Conservation (phyloP, 2,888 invertebrate species). For the Gortyna flavago region DNA sequence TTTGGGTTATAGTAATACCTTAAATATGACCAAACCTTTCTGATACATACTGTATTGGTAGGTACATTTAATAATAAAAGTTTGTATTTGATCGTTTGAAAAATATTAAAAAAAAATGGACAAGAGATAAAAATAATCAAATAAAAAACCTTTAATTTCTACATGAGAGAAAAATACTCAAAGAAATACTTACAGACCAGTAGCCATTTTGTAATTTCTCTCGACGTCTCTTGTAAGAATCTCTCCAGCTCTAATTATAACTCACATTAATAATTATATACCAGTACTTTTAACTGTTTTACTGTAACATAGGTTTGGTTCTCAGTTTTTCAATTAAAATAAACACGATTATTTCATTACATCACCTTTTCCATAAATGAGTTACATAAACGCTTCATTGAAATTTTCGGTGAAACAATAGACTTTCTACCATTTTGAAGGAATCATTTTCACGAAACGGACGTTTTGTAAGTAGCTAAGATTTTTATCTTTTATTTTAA, state of each 20-base stretch:
- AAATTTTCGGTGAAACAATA: neutral
- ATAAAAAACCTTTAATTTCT: neutral
- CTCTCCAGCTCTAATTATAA: neutral
- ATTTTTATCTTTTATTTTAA: neutral
- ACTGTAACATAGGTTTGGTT: constrained; percentile 7
- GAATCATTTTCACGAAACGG: neutral
- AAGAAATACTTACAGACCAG: constrained; percentile 76
- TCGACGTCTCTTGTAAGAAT: neutral
- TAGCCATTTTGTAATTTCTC: constrained; percentile 55
- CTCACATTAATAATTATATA: constrained; percentile 7
- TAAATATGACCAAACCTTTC: neutral
- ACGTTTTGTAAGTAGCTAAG: neutral
- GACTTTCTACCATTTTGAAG: neutral
- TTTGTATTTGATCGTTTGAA: neutral
- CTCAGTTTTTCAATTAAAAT: constrained; percentile 6
- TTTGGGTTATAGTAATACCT: neutral
- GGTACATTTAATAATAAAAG: neutral
- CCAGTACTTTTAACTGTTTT: neutral
- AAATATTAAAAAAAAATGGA: neutral
- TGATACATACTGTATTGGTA: neutral
- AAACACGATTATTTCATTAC: constrained; percentile 16
- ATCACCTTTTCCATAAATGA: constrained; percentile 4
- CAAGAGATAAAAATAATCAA: neutral
- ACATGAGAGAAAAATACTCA: neutral
- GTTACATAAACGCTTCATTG: constrained; percentile 2